These are phyloP conservation scores for Podilymbus podiceps DNA, from an alignment of 2,113 vertebrate genomes.

Conservation along the genomic window DNA sequence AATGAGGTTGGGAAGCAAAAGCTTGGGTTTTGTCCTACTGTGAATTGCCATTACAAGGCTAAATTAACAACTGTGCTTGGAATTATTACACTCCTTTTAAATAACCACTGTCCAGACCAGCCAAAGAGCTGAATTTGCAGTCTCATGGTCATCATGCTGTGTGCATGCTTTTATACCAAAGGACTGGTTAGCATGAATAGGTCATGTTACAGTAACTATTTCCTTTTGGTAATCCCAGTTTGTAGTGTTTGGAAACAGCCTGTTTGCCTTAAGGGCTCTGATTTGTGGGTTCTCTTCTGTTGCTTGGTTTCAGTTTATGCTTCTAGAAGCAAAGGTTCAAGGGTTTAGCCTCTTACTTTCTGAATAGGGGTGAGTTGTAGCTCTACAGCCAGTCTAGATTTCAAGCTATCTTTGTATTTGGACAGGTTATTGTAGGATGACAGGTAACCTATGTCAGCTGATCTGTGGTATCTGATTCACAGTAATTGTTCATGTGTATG, in stretches of 20 bases:
- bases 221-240: constrained; percentile 6
- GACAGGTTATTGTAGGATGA: constrained; percentile 36
- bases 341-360: not conserved
- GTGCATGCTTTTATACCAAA: not conserved
- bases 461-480: constrained; percentile 61
- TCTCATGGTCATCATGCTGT: not conserved
- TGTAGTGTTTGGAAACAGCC: not conserved
- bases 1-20: not conserved
- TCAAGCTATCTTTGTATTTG: constrained; percentile 34
- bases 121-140: not conserved
- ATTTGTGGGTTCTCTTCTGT: not conserved
- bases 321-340: not conserved
- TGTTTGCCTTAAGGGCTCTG: not conserved
- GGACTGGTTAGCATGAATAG: not conserved
- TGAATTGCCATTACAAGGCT: not conserved
- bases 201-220: not conserved
- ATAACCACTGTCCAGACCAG: not conserved
- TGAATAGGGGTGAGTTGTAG: not conserved
- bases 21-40: not conserved
- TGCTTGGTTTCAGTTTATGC: not conserved
- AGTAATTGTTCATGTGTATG: constrained; percentile 47
- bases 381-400: not conserved
- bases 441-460: constrained; percentile 62
- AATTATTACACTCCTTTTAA: not conserved
- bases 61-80: not conserved